Evolutionary conservation across 2,888 invertebrate genomes (phyloP).

Genomic region (Cacoxenus indagator): DNA sequence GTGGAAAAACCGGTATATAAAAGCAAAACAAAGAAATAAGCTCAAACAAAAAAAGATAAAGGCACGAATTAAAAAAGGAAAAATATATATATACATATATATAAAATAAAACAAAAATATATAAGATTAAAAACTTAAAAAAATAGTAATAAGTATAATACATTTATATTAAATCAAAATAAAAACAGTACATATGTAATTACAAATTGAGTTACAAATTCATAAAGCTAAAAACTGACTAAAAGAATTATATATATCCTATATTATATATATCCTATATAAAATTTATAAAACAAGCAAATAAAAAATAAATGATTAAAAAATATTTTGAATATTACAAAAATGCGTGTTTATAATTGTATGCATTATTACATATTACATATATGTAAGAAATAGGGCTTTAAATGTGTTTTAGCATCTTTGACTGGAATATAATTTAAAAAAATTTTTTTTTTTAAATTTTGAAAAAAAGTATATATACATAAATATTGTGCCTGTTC

Average conservation of each 20-base stretch:
- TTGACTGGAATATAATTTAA: too few species aligned
- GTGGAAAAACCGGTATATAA: slow-evolving; percentile 50
- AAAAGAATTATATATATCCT: neutral
- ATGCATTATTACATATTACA: too few species aligned
- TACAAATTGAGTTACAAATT: neutral
- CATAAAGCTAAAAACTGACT: neutral
- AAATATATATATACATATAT: too few species aligned
- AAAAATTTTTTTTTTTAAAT: too few species aligned
- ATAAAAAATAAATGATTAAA: too few species aligned
- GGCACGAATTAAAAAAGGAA: neutral
- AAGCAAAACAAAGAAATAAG: slow-evolving; percentile 17
- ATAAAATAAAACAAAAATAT: neutral
- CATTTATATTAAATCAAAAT: neutral
- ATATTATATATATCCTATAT: too few species aligned
- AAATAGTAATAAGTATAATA: neutral
- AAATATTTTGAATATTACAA: too few species aligned
- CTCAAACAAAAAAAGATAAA: slow-evolving; percentile 24
- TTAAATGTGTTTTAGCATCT: too few species aligned
- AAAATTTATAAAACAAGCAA: too few species aligned
- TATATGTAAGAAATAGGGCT: too few species aligned
- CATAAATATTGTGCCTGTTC: neutral
- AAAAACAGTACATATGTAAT: neutral
- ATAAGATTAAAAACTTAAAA: neutral
- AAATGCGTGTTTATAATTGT: too few species aligned
- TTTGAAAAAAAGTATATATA: neutral